Percentiles rank a stretch among this genome's conserved stretches.
Evolutionary conservation across 2,888 invertebrate genomes (phyloP).

Genomic region (Anarsia innoxiella): DNA sequence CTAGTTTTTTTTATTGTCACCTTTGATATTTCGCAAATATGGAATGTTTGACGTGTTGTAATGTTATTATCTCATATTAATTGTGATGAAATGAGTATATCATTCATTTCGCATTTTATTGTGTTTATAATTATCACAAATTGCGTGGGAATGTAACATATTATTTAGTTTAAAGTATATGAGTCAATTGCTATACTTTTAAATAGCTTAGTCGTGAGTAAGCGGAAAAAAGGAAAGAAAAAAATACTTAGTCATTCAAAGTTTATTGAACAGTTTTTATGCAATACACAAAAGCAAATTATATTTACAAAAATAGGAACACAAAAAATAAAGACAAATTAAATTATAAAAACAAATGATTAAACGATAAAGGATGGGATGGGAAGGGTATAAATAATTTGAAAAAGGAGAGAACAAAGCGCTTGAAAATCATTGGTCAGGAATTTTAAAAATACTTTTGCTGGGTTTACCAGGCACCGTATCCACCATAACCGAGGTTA

Average conservation of each 20-base stretch:
- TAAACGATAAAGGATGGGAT: too few species aligned
- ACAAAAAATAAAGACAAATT: not conserved
- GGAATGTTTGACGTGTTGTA: not conserved
- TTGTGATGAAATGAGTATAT: too few species aligned
- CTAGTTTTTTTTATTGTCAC: not conserved
- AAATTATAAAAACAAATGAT: too few species aligned
- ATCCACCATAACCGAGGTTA: conserved; percentile 4
- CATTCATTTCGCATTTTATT: too few species aligned
- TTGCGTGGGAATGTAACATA: not conserved
- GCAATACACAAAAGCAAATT: conserved; percentile 1
- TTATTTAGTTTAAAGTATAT: too few species aligned
- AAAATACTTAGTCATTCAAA: not conserved
- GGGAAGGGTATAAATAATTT: too few species aligned
- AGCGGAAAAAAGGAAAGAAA: not conserved
- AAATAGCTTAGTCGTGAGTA: too few species aligned
- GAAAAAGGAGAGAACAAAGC: not conserved
- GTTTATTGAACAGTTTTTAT: conserved; percentile 2
- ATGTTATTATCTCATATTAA: not conserved
- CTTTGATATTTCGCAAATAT: conserved; percentile 1
- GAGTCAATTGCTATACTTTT: too few species aligned
- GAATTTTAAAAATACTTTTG: conserved; percentile 4
- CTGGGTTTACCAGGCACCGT: conserved; percentile 4
- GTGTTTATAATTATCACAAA: not conserved
- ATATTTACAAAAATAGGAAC: not conserved
- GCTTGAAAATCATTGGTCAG: not conserved